Percentiles rank a stretch among this genome's conserved stretches.
phyloP scores from a whole-genome alignment of 2,113 vertebrate species.

The Halichoeres trimaculatus region DNA sequence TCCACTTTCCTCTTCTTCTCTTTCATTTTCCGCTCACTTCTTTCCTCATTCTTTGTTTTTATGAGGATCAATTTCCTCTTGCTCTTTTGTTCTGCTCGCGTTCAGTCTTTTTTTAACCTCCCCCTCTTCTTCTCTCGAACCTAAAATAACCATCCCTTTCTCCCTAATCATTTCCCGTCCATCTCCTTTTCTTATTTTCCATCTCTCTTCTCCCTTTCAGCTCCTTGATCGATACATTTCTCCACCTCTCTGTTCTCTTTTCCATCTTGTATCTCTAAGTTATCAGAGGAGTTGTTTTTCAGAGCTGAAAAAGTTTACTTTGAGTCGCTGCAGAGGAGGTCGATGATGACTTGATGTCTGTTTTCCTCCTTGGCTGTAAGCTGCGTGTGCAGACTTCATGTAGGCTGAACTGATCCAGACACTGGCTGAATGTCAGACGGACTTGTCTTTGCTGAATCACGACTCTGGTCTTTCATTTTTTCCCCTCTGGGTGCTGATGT shows the following conservation, averaged over 20 bases:
- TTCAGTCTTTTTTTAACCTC: background rate
- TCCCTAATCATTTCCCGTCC: background rate
- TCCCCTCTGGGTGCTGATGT: background rate
- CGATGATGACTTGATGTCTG: too few relatives aligned
- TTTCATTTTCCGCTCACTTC: background rate
- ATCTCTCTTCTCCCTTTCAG: background rate
- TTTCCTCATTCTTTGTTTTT: background rate
- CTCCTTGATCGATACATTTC: background rate
- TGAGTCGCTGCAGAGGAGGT: background rate
- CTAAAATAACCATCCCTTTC: too few relatives aligned
- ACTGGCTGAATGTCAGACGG: background rate
- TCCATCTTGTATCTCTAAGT: background rate
- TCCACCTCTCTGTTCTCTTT: background rate
- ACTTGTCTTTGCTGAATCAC: background rate
- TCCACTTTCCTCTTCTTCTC: slow-evolving; percentile 10
- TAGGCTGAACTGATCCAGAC: background rate
- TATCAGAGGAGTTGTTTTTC: background rate
- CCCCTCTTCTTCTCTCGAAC: slow-evolving; percentile 4
- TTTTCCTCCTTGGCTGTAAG: background rate
- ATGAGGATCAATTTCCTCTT: background rate
- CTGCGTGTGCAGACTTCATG: background rate
- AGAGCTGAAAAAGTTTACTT: background rate
- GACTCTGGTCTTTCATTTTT: background rate
- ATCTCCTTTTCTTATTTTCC: too few relatives aligned
- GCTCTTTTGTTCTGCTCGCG: background rate